A percentile compares a stretch with the other conserved stretches of the same genome.
phyloP scores from a whole-genome alignment of 2,888 invertebrate genomes.

The Eupithecia insigniata region DNA sequence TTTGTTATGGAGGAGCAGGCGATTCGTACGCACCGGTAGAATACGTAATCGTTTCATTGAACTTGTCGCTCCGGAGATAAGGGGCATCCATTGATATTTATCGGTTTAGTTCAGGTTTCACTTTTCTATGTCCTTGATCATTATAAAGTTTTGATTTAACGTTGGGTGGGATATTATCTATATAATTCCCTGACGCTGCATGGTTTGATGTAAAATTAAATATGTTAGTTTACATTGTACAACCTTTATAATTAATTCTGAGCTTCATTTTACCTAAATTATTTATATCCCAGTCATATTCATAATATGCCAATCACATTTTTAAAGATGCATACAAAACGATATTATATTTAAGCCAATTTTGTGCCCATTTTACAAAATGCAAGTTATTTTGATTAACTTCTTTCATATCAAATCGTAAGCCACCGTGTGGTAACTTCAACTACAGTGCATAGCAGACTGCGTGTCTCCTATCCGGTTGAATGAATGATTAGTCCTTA shows the following conservation, averaged over 20 bases:
- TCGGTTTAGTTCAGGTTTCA: conserved; percentile 40
- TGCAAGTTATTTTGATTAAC: not conserved
- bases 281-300: not conserved
- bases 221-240: no score
- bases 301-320: not conserved
- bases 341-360: not conserved
- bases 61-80: conserved; percentile 74
- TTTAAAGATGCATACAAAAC: not conserved
- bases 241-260: not conserved
- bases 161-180: not conserved
- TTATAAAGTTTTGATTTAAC: not conserved
- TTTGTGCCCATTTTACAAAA: not conserved
- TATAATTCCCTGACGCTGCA: not conserved
- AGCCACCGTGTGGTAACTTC: not conserved
- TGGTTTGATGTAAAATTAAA: not conserved
- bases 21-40: conserved; percentile 63
- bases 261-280: not conserved
- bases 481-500: not conserved
- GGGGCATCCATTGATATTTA: conserved; percentile 45
- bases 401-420: not conserved
- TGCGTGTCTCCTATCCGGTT: not conserved
- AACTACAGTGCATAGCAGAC: conserved; percentile 1
- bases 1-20: conserved; percentile 76
- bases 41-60: conserved; percentile 77
- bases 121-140: conserved; percentile 11